These are phyloP conservation scores for Dione vanillae DNA, from an alignment of 2,888 invertebrate species.

Conservation along the genomic window DNA sequence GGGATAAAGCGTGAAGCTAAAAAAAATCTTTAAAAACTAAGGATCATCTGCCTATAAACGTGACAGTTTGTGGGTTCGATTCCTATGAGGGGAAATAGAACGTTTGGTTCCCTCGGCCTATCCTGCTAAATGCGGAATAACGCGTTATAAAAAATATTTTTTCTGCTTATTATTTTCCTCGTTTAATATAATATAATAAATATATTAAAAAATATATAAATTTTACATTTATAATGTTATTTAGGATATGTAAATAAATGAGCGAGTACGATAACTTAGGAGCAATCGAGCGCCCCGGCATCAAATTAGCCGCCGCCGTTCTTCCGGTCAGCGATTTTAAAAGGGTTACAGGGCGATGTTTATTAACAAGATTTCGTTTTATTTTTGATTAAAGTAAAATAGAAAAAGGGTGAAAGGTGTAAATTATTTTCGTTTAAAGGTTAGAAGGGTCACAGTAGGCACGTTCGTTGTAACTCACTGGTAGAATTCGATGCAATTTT, in stretches of 20 bases:
- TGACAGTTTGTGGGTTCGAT: background rate
- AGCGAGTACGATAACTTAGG: conserved; percentile 7
- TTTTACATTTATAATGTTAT: background rate
- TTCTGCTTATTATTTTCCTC: too few relatives aligned
- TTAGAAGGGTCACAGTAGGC: too few relatives aligned
- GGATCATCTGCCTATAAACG: background rate
- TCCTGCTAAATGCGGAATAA: too few relatives aligned
- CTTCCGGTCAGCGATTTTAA: conserved; percentile 14
- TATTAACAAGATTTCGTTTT: conserved; percentile 4
- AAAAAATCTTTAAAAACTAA: too few relatives aligned
- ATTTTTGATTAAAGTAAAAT: background rate
- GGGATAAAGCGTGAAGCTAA: too few relatives aligned
- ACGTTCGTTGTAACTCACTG: too few relatives aligned
- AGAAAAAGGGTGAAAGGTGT: background rate
- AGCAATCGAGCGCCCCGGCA: background rate
- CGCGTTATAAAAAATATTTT: background rate
- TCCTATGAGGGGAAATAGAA: background rate
- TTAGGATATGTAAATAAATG: background rate
- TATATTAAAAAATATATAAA: background rate
- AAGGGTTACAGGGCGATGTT: background rate
- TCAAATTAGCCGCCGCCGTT: conserved; percentile 13
- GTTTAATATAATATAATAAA: too few relatives aligned
- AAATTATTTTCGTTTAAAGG: background rate
- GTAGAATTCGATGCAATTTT: too few relatives aligned
- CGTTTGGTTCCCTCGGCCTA: too few relatives aligned